phyloP scores from a whole-genome alignment of 2,797 vertebrate species.

The Macrochelys suwanniensis region DNA sequence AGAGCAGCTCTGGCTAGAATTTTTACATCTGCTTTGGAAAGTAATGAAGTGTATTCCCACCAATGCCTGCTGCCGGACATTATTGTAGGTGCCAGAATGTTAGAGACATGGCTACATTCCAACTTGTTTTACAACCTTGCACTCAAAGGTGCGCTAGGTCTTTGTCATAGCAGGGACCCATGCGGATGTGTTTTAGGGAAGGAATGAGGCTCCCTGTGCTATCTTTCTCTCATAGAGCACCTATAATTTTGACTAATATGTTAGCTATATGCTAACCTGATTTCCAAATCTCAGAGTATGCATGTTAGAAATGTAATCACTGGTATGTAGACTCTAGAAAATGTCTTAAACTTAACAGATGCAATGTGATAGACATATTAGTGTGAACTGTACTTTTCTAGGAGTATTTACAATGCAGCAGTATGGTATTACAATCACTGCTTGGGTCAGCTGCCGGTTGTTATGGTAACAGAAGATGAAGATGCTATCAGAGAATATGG shows the following conservation, averaged over 20 bases:
- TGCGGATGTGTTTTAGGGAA: not conserved
- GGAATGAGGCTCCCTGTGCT: not conserved
- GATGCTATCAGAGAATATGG: slow-evolving; percentile 85
- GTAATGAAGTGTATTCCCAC: not conserved
- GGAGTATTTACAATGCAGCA: slow-evolving; percentile 93
- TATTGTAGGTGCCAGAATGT: too few species aligned
- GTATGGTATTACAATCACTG: slow-evolving; percentile 96
- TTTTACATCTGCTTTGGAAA: not conserved
- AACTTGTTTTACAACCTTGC: not conserved
- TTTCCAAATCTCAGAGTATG: not conserved
- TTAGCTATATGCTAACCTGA: not conserved
- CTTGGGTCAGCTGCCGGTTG: slow-evolving; percentile 87
- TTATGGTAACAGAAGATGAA: slow-evolving; percentile 95
- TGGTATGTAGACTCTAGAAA: not conserved
- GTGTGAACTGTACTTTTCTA: slow-evolving; percentile 70
- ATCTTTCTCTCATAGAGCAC: not conserved
- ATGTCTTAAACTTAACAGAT: not conserved
- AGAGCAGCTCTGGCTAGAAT: not conserved
- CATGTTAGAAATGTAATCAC: not conserved
- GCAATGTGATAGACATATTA: slow-evolving; percentile 21
- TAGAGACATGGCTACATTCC: not conserved
- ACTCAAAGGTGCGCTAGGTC: not conserved
- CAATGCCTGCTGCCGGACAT: not conserved
- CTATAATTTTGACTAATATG: not conserved
- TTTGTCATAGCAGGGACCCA: not conserved